Evolutionary conservation across 2,888 invertebrate genomes (phyloP).

Genomic region (Agriopis marginaria): DNA sequence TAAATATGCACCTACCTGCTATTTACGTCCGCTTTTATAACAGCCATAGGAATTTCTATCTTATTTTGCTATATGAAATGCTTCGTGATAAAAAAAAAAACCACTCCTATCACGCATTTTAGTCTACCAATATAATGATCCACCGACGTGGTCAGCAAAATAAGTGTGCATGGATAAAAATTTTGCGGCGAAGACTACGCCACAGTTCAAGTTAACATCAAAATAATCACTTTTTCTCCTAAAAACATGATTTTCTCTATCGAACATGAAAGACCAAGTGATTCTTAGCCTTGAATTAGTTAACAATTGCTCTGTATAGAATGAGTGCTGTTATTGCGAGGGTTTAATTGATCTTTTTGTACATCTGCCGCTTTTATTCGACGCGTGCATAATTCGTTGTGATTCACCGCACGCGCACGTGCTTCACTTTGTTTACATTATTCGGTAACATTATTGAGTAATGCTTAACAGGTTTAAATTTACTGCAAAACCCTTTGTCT

Average conservation of each 20-base stretch:
- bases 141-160: not conserved
- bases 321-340: slow-evolving; percentile 40
- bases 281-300: slow-evolving; percentile 8
- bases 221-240: no score
- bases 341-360: slow-evolving; percentile 53
- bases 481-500: slow-evolving; percentile 1
- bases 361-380: slow-evolving; percentile 61
- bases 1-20: slow-evolving; percentile 44
- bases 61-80: slow-evolving; percentile 7
- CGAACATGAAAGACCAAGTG: not conserved
- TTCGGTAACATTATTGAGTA: slow-evolving; percentile 71
- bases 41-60: slow-evolving; percentile 14
- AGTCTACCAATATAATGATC: not conserved
- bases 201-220: no score
- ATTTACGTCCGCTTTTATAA: slow-evolving; percentile 27
- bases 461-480: slow-evolving; percentile 59
- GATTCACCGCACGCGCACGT: slow-evolving; percentile 70
- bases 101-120: slow-evolving; percentile 7
- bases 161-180: not conserved
- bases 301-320: slow-evolving; percentile 4
- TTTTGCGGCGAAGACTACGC: no score
- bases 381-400: slow-evolving; percentile 52
- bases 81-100: slow-evolving; percentile 12
- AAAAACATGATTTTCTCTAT: not conserved
- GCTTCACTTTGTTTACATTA: slow-evolving; percentile 75